phyloP scores from a whole-genome alignment of 2,113 vertebrate species.

The Struthio camelus region DNA sequence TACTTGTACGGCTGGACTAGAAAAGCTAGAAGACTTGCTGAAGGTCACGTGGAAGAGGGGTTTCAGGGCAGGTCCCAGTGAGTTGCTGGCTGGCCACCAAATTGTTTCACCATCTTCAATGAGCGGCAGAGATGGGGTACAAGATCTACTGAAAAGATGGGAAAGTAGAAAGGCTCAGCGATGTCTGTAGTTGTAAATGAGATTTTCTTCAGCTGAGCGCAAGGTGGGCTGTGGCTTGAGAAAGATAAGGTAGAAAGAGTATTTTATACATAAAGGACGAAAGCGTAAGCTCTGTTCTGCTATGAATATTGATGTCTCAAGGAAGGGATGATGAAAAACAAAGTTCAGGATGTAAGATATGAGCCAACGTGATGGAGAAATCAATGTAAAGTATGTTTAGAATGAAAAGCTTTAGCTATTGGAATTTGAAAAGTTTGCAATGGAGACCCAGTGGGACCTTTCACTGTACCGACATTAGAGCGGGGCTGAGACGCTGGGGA shows the following conservation, averaged over 20 bases:
- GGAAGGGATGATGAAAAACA: background rate
- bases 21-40: background rate
- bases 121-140: background rate
- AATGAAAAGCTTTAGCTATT: background rate
- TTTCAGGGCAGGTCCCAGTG: background rate
- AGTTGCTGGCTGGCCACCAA: background rate
- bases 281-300: background rate
- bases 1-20: background rate
- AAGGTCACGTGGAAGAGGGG: background rate
- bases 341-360: background rate
- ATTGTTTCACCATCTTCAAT: rapidly evolving
- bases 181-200: background rate
- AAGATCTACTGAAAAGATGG: background rate
- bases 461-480: background rate
- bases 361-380: background rate
- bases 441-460: background rate
- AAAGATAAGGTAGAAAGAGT: background rate
- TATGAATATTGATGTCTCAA: background rate
- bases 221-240: background rate
- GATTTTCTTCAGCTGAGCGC: background rate
- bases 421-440: background rate
- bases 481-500: background rate
- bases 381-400: background rate
- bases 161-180: background rate
- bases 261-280: background rate